Percentiles rank a stretch among this genome's conserved stretches.
Evolutionary conservation across 1,140 invertebrate genomes (phyloP).

Genomic region (Panagrolaimus sp.): DNA sequence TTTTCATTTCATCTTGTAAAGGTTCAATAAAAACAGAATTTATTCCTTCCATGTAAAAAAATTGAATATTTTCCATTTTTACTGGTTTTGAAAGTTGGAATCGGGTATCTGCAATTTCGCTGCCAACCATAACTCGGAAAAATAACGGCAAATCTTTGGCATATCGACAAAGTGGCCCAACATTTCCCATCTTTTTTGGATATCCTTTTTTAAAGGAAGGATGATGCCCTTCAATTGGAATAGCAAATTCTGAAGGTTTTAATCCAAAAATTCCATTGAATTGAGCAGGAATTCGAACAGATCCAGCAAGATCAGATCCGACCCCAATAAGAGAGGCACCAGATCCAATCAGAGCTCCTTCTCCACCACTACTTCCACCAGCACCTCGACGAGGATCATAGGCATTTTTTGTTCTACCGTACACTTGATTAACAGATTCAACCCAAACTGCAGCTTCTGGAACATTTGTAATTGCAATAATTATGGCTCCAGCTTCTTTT

Average conservation of each 20-base stretch:
- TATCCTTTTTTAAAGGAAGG: constrained; percentile 33
- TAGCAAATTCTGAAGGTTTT: constrained; percentile 70
- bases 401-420: constrained; percentile 78
- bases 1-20: constrained; percentile 30
- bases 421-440: constrained; percentile 77
- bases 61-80: constrained; percentile 35
- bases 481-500: constrained; percentile 70
- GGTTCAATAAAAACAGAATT: background rate
- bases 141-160: constrained; percentile 68
- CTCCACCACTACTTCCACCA: constrained; percentile 65
- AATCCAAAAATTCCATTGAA: constrained; percentile 93
- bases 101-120: constrained; percentile 36
- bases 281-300: constrained; percentile 85
- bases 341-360: constrained; percentile 53
- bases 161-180: constrained; percentile 76
- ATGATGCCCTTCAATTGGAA: constrained; percentile 33
- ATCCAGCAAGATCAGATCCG: constrained; percentile 90
- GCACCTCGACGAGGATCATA: constrained; percentile 78
- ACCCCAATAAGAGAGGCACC: constrained; percentile 72
- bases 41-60: constrained; percentile 59
- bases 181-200: too few relatives aligned
- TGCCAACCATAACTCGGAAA: constrained; percentile 45
- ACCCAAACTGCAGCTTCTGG: constrained; percentile 74
- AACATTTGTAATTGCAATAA: constrained; percentile 73
- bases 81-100: constrained; percentile 46